Conservation (phyloP, 2,797 vertebrate species). For the Aulostomus chinensis region DNA sequence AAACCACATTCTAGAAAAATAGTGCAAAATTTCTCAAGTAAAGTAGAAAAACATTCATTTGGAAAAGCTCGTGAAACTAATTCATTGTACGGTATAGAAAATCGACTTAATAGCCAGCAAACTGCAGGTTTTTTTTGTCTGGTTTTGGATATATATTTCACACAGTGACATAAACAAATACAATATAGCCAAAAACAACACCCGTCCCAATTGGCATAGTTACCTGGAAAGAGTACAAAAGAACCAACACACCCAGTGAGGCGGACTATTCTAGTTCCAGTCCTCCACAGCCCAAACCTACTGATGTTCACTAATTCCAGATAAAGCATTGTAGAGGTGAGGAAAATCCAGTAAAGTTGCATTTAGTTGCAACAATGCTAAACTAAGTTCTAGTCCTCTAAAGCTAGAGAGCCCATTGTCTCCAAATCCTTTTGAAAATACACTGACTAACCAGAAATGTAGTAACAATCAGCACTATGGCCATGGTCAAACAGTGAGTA, state of each 20-base stretch:
- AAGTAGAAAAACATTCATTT: too few relatives aligned
- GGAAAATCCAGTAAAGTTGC: slow-evolving; percentile 51
- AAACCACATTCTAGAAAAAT: too few relatives aligned
- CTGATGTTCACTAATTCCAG: slow-evolving; percentile 20
- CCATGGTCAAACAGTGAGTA: slow-evolving; percentile 27
- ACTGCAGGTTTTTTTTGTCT: too few relatives aligned
- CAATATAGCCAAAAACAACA: too few relatives aligned
- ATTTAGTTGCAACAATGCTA: slow-evolving; percentile 34
- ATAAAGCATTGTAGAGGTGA: slow-evolving; percentile 18
- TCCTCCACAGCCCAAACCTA: slow-evolving; percentile 22
- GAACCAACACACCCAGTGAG: slow-evolving; percentile 7
- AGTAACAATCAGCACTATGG: slow-evolving; percentile 19
- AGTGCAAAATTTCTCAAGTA: too few relatives aligned
- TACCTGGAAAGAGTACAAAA: slow-evolving; percentile 21
- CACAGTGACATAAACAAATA: too few relatives aligned
- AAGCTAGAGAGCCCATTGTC: slow-evolving; percentile 51
- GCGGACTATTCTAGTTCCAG: slow-evolving; percentile 48
- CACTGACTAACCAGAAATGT: slow-evolving; percentile 56
- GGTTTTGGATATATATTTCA: too few relatives aligned
- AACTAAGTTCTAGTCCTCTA: slow-evolving; percentile 43
- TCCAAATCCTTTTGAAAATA: slow-evolving; percentile 58
- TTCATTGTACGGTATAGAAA: too few relatives aligned
- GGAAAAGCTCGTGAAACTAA: too few relatives aligned
- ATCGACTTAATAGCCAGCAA: too few relatives aligned
- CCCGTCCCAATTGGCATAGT: background rate